These are phyloP conservation scores for Chrysemys picta DNA, from an alignment of 2,113 vertebrate species.

Conservation along the genomic window DNA sequence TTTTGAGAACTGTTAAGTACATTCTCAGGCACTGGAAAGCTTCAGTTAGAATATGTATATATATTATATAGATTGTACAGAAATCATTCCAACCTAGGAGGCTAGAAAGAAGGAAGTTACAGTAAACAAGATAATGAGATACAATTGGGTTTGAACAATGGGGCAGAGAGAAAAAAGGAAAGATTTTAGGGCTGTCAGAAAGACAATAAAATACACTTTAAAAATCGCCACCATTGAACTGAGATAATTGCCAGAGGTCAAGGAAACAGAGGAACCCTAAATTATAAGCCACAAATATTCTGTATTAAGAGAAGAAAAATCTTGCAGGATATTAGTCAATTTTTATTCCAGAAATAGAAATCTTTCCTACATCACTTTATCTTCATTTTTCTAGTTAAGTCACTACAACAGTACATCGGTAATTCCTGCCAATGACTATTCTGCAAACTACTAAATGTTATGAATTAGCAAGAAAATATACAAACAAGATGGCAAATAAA, in stretches of 20 bases:
- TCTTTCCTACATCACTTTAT: not conserved
- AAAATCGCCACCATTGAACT: not conserved
- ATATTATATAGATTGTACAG: no score
- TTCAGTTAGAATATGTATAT: not conserved
- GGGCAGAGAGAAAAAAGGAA: not conserved
- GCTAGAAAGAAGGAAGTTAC: not conserved
- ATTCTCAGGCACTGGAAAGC: not conserved
- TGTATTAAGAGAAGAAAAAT: not conserved
- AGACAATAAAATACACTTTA: not conserved
- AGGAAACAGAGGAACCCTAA: not conserved
- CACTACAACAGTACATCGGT: not conserved
- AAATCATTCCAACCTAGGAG: not conserved
- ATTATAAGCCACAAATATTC: not conserved
- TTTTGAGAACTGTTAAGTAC: rapidly evolving
- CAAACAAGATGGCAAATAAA: not conserved
- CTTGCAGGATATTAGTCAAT: not conserved
- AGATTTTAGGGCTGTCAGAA: not conserved
- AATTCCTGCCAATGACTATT: not conserved
- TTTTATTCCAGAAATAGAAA: not conserved
- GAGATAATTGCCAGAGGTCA: not conserved
- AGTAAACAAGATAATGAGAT: not conserved
- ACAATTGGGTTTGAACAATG: not conserved
- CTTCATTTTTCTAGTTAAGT: not conserved
- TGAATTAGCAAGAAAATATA: not conserved
- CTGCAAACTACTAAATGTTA: not conserved